These are phyloP conservation scores for Polyploca ridens DNA, from an alignment of 2,888 invertebrate genomes.

Conservation along the genomic window DNA sequence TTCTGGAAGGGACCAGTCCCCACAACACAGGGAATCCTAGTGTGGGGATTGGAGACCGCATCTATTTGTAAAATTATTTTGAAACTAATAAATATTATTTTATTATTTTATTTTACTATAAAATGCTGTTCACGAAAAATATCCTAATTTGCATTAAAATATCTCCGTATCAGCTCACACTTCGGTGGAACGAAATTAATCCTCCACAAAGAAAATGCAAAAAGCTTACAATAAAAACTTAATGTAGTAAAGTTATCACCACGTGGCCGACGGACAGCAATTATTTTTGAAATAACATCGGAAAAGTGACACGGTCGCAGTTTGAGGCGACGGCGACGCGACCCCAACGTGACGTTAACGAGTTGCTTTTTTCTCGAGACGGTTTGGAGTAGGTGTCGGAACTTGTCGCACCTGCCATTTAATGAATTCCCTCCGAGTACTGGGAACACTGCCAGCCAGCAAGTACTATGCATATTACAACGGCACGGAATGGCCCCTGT, in stretches of 20 bases:
- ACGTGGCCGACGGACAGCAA: background rate
- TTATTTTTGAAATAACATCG: constrained; percentile 11
- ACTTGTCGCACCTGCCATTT: constrained; percentile 5
- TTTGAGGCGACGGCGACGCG: background rate
- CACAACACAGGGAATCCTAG: too few species aligned
- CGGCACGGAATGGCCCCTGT: background rate
- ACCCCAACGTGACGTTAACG: background rate
- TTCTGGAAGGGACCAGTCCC: too few species aligned
- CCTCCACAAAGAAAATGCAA: constrained; percentile 1
- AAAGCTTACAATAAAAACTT: background rate
- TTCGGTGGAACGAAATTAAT: background rate
- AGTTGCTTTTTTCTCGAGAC: constrained; percentile 9
- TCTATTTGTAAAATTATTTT: too few species aligned
- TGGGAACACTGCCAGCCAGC: background rate
- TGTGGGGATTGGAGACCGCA: too few species aligned
- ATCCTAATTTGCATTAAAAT: background rate
- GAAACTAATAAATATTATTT: too few species aligned
- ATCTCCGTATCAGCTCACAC: background rate
- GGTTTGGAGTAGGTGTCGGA: background rate
- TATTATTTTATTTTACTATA: too few species aligned
- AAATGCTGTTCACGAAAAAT: background rate
- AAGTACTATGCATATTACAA: background rate
- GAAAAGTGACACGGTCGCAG: constrained; percentile 10
- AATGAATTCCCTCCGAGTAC: background rate
- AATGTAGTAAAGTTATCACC: background rate